Percentiles rank a stretch among this genome's conserved stretches.
These are phyloP conservation scores for Oplegnathus fasciatus DNA, from an alignment of 2,113 vertebrate genomes.

Conservation along the genomic window DNA sequence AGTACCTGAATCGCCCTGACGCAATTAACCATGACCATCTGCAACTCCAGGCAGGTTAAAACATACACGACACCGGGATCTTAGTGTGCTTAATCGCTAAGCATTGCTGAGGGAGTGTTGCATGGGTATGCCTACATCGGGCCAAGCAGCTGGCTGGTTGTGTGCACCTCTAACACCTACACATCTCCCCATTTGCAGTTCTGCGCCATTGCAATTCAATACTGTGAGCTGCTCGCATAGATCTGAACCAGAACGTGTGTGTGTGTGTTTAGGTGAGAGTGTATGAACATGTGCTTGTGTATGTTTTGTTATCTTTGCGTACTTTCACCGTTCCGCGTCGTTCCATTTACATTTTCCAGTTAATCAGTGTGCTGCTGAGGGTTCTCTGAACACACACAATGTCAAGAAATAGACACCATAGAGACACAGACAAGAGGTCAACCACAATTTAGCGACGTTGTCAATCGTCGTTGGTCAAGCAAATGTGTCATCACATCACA, in stretches of 20 bases:
- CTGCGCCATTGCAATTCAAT: conserved; percentile 26
- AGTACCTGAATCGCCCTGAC: not conserved
- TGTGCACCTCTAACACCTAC: not conserved
- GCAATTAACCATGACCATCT: not conserved
- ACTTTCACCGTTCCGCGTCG: not conserved
- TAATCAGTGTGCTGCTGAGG: not conserved
- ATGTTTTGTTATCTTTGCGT: not conserved
- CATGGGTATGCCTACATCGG: not conserved
- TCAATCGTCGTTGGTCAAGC: not conserved
- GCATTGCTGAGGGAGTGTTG: not conserved
- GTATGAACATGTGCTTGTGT: not conserved
- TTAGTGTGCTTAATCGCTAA: not conserved
- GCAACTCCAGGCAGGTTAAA: not conserved
- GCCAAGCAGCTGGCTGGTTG: conserved; percentile 19
- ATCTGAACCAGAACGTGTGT: not conserved
- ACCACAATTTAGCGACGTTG: not conserved
- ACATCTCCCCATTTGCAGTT: conserved; percentile 22
- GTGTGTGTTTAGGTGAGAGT: not conserved
- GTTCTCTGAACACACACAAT: not conserved
- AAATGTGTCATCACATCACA: not conserved
- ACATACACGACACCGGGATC: conserved; percentile 13
- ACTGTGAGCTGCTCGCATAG: not conserved
- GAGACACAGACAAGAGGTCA: not conserved
- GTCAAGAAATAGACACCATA: not conserved
- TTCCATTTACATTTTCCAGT: not conserved